Evolutionary conservation across 1,140 invertebrate species (phyloP).

Genomic region (Cylas formicarius): DNA sequence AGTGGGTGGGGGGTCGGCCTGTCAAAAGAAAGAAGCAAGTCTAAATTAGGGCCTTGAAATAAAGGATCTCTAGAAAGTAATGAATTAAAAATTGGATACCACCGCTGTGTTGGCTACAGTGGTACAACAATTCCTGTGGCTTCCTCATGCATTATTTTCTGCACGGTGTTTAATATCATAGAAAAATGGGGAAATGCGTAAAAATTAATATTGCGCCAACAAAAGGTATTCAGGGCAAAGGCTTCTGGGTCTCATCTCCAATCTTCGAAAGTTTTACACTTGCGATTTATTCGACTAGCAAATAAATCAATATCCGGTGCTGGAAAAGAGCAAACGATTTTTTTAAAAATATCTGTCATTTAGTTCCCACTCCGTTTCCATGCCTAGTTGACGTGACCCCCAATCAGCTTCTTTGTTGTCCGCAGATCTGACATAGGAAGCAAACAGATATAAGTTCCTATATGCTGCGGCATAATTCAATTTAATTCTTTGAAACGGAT

Average conservation of each 20-base stretch:
- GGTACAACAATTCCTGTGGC: constrained; percentile 31
- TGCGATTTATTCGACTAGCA: constrained; percentile 27
- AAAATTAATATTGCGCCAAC: constrained; percentile 13
- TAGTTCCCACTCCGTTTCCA: constrained; percentile 9
- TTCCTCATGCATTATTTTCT: constrained; percentile 28
- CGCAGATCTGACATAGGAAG: constrained; percentile 12
- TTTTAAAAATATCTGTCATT: too few relatives aligned
- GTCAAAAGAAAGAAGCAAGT: constrained; percentile 2
- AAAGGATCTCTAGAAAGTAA: constrained; percentile 4
- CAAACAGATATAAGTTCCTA: constrained; percentile 11
- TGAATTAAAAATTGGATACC: constrained; percentile 27
- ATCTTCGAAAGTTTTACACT: constrained; percentile 27
- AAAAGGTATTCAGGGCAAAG: too few relatives aligned
- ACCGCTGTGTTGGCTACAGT: constrained; percentile 34
- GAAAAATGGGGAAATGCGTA: constrained; percentile 32
- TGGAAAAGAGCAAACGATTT: constrained; percentile 19
- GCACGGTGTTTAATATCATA: constrained; percentile 22
- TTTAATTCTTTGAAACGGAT: not conserved
- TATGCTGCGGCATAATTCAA: constrained; percentile 4
- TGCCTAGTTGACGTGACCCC: constrained; percentile 18
- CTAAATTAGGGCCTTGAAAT: not conserved
- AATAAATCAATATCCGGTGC: constrained; percentile 31
- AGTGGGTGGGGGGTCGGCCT: not conserved
- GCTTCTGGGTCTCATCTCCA: not conserved
- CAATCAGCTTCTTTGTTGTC: constrained; percentile 28